A percentile compares a stretch with the other conserved stretches of the same genome.
Conservation (phyloP, 1,140 invertebrate genomes). For the Apis cerana region DNA sequence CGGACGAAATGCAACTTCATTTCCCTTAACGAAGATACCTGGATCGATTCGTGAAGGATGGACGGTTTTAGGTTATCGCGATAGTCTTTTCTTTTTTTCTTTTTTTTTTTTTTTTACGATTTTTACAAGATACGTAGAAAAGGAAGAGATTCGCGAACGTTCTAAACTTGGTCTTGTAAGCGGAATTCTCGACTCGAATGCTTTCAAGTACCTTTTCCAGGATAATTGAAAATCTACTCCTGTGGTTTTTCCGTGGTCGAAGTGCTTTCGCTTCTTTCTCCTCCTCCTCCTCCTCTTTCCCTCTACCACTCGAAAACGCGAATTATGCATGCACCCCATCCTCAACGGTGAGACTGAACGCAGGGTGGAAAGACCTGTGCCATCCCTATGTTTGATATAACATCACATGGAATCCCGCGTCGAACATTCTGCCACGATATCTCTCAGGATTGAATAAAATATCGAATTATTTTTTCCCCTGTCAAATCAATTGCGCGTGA, state of each 20-base stretch:
- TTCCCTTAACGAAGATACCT: neutral
- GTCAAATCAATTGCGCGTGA: neutral
- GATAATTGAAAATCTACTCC: slow-evolving; percentile 57
- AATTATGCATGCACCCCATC: slow-evolving; percentile 40
- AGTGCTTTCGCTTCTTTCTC: slow-evolving; percentile 29
- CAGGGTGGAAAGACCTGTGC: neutral
- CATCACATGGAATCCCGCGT: neutral
- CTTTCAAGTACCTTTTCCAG: slow-evolving; percentile 33
- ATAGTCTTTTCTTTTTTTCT: neutral
- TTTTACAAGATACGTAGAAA: neutral
- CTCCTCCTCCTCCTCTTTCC: too few relatives aligned
- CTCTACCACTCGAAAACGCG: slow-evolving; percentile 21
- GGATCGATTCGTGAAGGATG: neutral
- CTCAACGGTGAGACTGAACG: neutral
- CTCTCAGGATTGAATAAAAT: neutral
- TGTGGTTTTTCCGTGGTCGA: slow-evolving; percentile 32
- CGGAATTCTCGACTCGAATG: slow-evolving; percentile 22
- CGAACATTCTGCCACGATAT: neutral
- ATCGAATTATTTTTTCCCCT: too few relatives aligned
- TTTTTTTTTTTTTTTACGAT: neutral
- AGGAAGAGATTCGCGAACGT: neutral
- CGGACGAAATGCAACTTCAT: neutral
- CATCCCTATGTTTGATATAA: neutral
- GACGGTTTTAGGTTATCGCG: neutral
- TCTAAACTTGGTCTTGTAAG: too few relatives aligned